Conservation (phyloP, 35 echinoderm and acorn worm species). For the Chiridota heheva region DNA sequence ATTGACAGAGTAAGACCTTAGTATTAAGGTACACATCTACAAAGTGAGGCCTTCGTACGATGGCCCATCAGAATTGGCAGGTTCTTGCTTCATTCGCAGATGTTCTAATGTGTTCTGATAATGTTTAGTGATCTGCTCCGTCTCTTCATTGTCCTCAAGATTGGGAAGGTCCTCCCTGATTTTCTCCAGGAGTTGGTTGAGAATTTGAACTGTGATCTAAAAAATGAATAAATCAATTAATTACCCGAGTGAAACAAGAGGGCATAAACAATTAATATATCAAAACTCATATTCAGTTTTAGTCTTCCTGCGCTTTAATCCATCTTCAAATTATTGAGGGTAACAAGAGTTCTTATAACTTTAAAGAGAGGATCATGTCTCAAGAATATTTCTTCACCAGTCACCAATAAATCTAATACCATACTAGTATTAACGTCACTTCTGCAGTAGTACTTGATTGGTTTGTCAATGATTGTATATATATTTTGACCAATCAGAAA, state of each 20-base stretch:
- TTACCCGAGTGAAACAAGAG: neutral
- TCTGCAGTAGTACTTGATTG: no score
- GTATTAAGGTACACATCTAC: no score
- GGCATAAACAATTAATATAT: neutral
- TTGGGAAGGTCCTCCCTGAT: slow-evolving; percentile 97
- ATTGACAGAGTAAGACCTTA: no score
- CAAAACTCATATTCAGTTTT: neutral
- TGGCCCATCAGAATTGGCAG: slow-evolving; percentile 75
- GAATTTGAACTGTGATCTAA: slow-evolving; percentile 74
- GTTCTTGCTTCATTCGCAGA: slow-evolving; percentile 83
- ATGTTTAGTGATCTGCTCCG: slow-evolving; percentile 99
- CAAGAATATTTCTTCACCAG: no score
- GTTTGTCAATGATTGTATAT: no score
- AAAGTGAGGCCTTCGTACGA: slow-evolving; percentile 84
- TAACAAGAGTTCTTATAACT: no score
- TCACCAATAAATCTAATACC: no score
- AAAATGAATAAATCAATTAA: no score
- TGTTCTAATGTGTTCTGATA: slow-evolving; percentile 98
- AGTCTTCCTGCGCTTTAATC: neutral
- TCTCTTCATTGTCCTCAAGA: slow-evolving; percentile 97
- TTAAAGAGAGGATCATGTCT: no score
- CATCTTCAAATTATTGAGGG: no score
- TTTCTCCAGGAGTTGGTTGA: slow-evolving; percentile 96
- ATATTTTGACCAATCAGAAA: no score
- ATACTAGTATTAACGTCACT: no score